Percentiles rank a stretch among this genome's conserved stretches.
phyloP scores from a whole-genome alignment of 2,797 vertebrate species.

The Chiroxiphia lanceolata region DNA sequence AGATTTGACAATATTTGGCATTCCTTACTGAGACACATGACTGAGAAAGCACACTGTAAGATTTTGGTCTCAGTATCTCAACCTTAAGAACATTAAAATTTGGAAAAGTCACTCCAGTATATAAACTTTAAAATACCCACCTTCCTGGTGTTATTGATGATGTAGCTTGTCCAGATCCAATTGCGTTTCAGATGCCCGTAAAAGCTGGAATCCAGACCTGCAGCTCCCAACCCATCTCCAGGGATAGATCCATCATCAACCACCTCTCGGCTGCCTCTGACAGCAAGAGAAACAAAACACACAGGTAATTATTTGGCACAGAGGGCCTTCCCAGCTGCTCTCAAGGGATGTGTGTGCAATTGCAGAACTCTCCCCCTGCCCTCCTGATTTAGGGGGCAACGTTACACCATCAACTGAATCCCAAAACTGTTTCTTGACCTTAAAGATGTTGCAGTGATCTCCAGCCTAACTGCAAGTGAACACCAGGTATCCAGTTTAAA shows the following conservation, averaged over 20 bases:
- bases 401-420: neutral
- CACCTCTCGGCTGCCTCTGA: slow-evolving; percentile 84
- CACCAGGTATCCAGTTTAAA: neutral
- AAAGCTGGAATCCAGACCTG: slow-evolving; percentile 91
- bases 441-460: neutral
- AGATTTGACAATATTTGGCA: neutral
- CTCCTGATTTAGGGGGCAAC: neutral
- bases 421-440: neutral
- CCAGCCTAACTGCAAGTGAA: neutral
- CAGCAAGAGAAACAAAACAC: neutral
- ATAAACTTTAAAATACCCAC: slow-evolving; percentile 42
- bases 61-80: neutral
- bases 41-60: neutral
- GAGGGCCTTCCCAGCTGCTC: neutral
- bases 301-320: neutral
- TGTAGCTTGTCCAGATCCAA: slow-evolving; percentile 95
- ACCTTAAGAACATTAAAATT: neutral
- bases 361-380: neutral
- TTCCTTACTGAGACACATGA: neutral
- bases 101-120: neutral
- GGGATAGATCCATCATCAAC: slow-evolving; percentile 86
- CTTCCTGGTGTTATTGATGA: slow-evolving; percentile 80
- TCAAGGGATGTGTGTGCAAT: neutral
- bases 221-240: slow-evolving; percentile 89
- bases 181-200: slow-evolving; percentile 94